These are phyloP conservation scores for Austrofundulus limnaeus DNA, from an alignment of 2,113 vertebrate species.

Conservation along the genomic window DNA sequence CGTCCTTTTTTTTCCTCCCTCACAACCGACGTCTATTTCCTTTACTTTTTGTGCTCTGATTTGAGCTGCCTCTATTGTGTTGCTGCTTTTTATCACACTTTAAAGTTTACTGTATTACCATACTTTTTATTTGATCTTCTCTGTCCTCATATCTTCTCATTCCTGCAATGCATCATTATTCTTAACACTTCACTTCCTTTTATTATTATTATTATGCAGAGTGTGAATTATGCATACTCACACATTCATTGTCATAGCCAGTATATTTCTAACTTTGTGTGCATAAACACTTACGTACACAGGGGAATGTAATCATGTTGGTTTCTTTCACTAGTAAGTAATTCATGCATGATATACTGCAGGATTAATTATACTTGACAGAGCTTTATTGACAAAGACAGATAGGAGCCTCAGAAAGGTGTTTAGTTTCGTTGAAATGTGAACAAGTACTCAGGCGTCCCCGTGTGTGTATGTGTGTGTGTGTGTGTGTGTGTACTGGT, in stretches of 20 bases:
- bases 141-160: conserved; percentile 13
- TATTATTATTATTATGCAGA: background rate
- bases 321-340: conserved; percentile 63
- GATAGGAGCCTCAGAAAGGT: conserved; percentile 59
- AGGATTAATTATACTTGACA: conserved; percentile 63
- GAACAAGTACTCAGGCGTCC: conserved; percentile 28
- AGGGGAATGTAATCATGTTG: conserved; percentile 62
- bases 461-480: conserved; percentile 23
- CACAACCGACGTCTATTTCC: background rate
- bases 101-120: conserved; percentile 11
- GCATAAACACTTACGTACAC: conserved; percentile 24
- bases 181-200: conserved; percentile 8
- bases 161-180: background rate
- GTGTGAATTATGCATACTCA: conserved; percentile 15
- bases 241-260: background rate
- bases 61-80: conserved; percentile 1
- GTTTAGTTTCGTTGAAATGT: conserved; percentile 62
- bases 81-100: background rate
- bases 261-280: conserved; percentile 16
- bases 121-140: conserved; percentile 11
- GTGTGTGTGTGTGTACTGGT: conserved; percentile 8
- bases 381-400: conserved; percentile 73
- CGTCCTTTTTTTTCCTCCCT: conserved; percentile 17
- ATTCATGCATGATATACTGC: conserved; percentile 59
- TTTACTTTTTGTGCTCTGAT: conserved; percentile 10